phyloP scores from a whole-genome alignment of 1,140 invertebrate species.

The Hyposmocoma kahamanoa region DNA sequence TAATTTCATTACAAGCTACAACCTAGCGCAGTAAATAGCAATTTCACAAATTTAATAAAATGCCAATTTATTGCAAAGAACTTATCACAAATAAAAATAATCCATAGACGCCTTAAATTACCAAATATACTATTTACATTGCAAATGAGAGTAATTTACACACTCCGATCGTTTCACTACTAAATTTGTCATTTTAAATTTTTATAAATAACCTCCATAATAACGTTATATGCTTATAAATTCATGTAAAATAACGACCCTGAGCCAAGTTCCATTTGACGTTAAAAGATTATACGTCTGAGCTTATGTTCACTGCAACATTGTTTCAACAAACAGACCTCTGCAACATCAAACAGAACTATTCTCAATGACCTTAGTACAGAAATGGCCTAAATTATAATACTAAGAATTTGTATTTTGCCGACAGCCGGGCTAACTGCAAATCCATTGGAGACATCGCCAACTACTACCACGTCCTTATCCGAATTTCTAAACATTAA shows the following conservation, averaged over 20 bases:
- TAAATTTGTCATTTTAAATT: slow-evolving; percentile 63
- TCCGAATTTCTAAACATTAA: not conserved
- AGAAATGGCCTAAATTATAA: slow-evolving; percentile 63
- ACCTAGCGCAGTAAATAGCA: slow-evolving; percentile 41
- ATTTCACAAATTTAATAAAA: slow-evolving; percentile 27
- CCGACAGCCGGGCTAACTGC: slow-evolving; percentile 15
- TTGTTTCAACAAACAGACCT: too few relatives aligned
- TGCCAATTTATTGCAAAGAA: slow-evolving; percentile 53
- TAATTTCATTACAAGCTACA: slow-evolving; percentile 29
- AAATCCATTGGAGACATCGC: not conserved
- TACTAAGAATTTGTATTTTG: slow-evolving; percentile 43
- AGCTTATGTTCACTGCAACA: too few relatives aligned
- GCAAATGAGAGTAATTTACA: slow-evolving; percentile 60
- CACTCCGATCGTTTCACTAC: slow-evolving; percentile 46
- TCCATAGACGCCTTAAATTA: slow-evolving; percentile 34
- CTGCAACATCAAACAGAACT: too few relatives aligned
- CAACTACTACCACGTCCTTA: not conserved
- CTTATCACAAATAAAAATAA: slow-evolving; percentile 52
- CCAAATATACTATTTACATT: slow-evolving; percentile 64
- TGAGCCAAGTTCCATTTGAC: too few relatives aligned
- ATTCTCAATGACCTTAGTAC: too few relatives aligned
- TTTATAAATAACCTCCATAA: slow-evolving; percentile 57
- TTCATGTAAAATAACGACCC: slow-evolving; percentile 33
- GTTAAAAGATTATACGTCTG: too few relatives aligned
- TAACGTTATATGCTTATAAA: slow-evolving; percentile 55